Evolutionary conservation across 2,113 vertebrate genomes (phyloP), one percentile per base, ranked within the genome.

Genomic region (Anthoscopus minutus): DNA sequence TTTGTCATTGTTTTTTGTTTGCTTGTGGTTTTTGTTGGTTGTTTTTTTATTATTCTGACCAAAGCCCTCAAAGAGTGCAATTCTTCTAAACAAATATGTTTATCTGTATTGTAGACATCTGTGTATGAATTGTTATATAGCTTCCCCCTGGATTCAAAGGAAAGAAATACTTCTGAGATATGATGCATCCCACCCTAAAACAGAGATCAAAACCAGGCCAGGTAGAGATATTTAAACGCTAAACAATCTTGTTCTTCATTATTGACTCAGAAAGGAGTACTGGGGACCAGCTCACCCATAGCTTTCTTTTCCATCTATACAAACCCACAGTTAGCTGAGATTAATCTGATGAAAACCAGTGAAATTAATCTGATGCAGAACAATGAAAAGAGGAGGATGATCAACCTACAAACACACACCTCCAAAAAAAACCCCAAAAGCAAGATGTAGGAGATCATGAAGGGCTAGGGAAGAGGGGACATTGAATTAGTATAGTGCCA

Each of bases 331-430:
- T 10, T 91, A 10, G 2, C 7, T 88, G 53, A 47, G 27, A 44
- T 44, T 35, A 65, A 37, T 38, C 7, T 33, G 40, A 42, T 19
- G 33, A 60, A 81, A 69, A 16, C 2, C 33, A 66, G 16, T 8
- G 9, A 91, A 70, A 60, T 44, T 7, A 88, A 3, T 76, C 13
- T 47, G 67, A 89, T 16, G 30, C 10, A 61, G 9, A 62, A 22
- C 5, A 37, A 8, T 22, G 38, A 77, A 77, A 77, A 6, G 15
- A 64, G 72, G 11, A 44, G 6, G 27, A 51, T 31, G 9, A 70
- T 24, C 7, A 67, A 7, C 2, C 4, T 15, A 35, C 7, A 15
- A 12, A 6, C 5, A 15, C 12, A 24, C 6, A 3, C 2, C 8
- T 44, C 21, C 5, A 19, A 37, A 50, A 64, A 42, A 21, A 8